Percentiles rank a stretch among this genome's conserved stretches.
Evolutionary conservation across 2,113 vertebrate species (phyloP).

Genomic region (Clarias macrocephalus): DNA sequence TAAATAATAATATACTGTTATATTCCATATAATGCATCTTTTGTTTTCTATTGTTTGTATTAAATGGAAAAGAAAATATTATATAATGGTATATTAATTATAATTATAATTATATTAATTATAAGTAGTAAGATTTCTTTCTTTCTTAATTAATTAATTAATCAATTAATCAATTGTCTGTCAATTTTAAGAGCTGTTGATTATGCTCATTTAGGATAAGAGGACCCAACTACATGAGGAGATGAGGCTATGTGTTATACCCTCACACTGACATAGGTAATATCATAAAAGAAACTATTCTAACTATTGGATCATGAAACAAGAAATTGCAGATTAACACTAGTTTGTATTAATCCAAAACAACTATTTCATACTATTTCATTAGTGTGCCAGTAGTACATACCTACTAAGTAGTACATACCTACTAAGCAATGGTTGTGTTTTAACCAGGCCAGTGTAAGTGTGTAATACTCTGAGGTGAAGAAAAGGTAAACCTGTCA

Average conservation of each 20-base stretch:
- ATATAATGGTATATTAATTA: background rate
- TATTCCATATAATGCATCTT: background rate
- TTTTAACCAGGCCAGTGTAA: constrained; percentile 5
- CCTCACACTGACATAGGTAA: background rate
- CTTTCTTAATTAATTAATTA: background rate
- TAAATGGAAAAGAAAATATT: background rate
- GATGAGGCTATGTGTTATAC: background rate
- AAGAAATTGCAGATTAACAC: background rate
- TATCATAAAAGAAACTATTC: background rate
- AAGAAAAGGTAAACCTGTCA: constrained; percentile 42
- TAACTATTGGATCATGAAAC: background rate
- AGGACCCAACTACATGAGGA: background rate
- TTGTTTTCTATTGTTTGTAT: background rate
- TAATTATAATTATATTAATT: background rate
- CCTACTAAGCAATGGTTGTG: background rate
- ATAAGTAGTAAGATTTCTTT: background rate
- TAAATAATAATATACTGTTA: too few relatives aligned
- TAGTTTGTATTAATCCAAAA: background rate
- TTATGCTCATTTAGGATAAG: background rate
- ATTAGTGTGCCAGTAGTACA: background rate
- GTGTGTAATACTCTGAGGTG: constrained; percentile 21
- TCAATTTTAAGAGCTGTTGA: background rate
- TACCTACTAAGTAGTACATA: background rate
- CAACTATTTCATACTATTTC: background rate
- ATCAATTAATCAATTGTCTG: too few relatives aligned